Percentiles rank a stretch among this genome's conserved stretches.
These are phyloP conservation scores for Drosophila fungiperda DNA, from an alignment of 2,888 invertebrate genomes.

Conservation along the genomic window DNA sequence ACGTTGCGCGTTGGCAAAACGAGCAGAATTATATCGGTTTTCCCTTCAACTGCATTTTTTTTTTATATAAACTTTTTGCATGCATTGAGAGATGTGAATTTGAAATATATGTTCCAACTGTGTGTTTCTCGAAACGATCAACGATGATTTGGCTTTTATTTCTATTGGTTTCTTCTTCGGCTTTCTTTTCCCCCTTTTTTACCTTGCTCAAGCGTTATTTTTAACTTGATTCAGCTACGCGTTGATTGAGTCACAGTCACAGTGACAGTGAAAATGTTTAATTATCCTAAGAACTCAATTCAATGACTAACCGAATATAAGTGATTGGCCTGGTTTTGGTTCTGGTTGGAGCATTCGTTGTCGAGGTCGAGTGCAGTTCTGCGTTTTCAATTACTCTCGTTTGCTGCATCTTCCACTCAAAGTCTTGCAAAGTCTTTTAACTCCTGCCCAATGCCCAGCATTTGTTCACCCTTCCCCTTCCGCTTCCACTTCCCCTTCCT, in stretches of 20 bases:
- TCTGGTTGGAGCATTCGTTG: constrained; percentile 24
- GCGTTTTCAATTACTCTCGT: not conserved
- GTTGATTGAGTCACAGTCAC: not conserved
- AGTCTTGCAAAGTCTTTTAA: not conserved
- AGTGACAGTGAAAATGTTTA: not conserved
- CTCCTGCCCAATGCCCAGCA: not conserved
- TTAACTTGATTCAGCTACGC: not conserved
- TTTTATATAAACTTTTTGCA: not conserved
- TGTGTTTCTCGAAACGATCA: not conserved
- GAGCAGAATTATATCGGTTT: not conserved
- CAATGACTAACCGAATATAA: not conserved
- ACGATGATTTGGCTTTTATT: not conserved
- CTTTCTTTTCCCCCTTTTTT: not conserved
- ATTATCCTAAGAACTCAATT: not conserved
- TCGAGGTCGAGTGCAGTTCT: constrained; percentile 40
- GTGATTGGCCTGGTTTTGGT: not conserved
- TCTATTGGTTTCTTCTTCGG: not conserved
- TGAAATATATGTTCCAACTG: not conserved
- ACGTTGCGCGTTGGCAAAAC: not conserved
- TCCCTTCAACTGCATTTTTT: not conserved
- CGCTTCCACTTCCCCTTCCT: not conserved
- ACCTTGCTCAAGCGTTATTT: not conserved
- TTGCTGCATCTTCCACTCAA: not conserved
- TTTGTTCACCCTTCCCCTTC: not conserved
- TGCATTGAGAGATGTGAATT: not conserved